Base-by-base conservation (phyloP, 2,113 vertebrate species). In the Tenebrosternarchus preto region DNA sequence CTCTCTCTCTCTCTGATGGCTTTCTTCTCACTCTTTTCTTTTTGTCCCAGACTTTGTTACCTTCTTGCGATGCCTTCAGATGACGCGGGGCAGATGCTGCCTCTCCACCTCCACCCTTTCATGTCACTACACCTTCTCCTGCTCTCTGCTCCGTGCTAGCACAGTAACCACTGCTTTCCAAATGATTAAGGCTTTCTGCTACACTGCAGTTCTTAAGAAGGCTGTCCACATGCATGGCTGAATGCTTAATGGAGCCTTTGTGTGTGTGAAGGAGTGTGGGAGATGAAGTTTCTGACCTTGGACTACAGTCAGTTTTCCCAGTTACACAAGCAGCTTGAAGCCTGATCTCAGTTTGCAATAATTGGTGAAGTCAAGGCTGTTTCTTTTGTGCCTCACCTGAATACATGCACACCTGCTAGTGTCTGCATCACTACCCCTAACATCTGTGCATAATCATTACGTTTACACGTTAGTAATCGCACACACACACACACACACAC, bases 401-500 rank as follows among this genome's bases (percentile, higher is more conserved):
- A 91, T 87, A 86, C 88, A 81, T 1, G 73, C 74, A 69, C 66
- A 83, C 39, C 24, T 12, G 57, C 85, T 76, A 25, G 55, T 22
- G 22, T 70, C 75, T 82, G 29, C 80, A 78, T 53, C 31, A 74
- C 86, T 87, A 88, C 89, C 86, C 43, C 22, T 80, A 89, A 80
- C 90, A 92, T 91, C 90, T 92, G 92, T 84, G 88, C 80, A 77
- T 88, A 87, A 90, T 91, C 88, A 92, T 91, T 90, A 89, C 73
- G 81, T 76, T 83, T 88, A 89, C 90, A 64, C 22, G 33, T 24
- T 5, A 66, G 27, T 29, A 19, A 27, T 59, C 55, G 50, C 50
- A 71, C 75, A 29, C 82, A 85, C 85, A 78, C 17, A 39, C 82
- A 84, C 67, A 16, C 27, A 80, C 76, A 80, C 76, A 82, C 83